Evolutionary conservation across 2,113 vertebrate species (phyloP), one percentile per base, ranked within the genome.

Genomic region (Brevimyrus niger): DNA sequence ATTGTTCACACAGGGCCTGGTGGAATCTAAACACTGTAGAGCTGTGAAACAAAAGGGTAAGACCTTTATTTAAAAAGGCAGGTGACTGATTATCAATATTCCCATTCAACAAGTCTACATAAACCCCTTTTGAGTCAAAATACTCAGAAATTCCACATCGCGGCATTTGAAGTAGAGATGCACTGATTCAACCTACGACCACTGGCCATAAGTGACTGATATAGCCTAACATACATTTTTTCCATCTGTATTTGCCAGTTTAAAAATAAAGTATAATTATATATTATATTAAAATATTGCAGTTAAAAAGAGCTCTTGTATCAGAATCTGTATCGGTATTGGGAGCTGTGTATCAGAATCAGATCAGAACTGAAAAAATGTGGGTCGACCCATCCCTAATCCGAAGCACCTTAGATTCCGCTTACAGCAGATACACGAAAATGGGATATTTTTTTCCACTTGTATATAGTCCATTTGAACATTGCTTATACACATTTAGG

Each of bases 1-100:
- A 86, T 97, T 96, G 94, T 98, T 97, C 86, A 98, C 94, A 93
- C 98, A 99, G 0, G 97, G 98, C 69, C 93, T 96, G 88, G 95
- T 96, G 89, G 94, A 90, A 88, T 97, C 96, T 93, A 97, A 94
- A 94, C 98, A 99, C 53, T 99, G 98, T 83, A 99, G 95, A 91
- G 96, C 97, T 99, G 94, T 89, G 94, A 95, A 94, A 94, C 90
- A 91, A 89, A 93, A 92, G 51, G 90, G 47, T 1, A 86, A 85
- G 53, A 61, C 3, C 10, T 58, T 87, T 38, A 58, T 27, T 15
- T 3, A 15, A 73, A 89, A 88, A 87, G 88, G 65, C 69, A 19
- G 73, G 19, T 13, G 88, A 86, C 83, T 86, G 88, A 82, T 46
- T 47, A 84, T 9, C 82, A 47, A 84, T 47, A 84, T 84, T 23